phyloP scores from a whole-genome alignment of 2,113 vertebrate species.

The Riparia riparia region DNA sequence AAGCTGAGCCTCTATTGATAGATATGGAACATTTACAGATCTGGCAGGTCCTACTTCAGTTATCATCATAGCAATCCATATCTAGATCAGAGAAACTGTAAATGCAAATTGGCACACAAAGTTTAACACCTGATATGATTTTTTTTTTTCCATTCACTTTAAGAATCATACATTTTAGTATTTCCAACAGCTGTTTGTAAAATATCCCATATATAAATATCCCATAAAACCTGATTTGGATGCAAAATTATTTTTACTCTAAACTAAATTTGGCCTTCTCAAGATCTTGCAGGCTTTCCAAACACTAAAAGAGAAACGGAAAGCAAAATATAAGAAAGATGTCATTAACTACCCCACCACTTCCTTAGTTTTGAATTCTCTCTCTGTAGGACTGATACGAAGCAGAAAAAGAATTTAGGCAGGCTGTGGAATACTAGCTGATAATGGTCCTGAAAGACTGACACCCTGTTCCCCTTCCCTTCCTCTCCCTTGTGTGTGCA shows the following conservation, averaged over 20 bases:
- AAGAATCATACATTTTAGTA: not conserved
- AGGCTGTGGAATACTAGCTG: not conserved
- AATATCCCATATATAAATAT: not conserved
- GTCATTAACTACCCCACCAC: not conserved
- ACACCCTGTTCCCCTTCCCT: not conserved
- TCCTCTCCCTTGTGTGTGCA: not conserved
- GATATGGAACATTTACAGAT: not conserved
- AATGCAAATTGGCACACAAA: not conserved
- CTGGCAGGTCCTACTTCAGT: not conserved
- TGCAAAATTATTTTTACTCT: not conserved
- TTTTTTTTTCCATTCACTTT: not conserved
- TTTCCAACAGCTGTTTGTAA: not conserved
- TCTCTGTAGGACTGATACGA: not conserved
- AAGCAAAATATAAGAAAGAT: not conserved
- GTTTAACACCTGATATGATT: not conserved
- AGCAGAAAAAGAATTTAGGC: not conserved
- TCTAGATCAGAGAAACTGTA: not conserved
- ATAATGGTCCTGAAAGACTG: not conserved
- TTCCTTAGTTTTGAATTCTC: not conserved
- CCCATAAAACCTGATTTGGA: not conserved
- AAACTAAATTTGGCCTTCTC: not conserved
- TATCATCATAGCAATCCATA: not conserved
- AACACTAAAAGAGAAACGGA: not conserved
- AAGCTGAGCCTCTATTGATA: not conserved
- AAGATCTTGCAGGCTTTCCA: not conserved